Percentiles rank a stretch among this genome's conserved stretches.
phyloP scores from a whole-genome alignment of 2,797 vertebrate species.

The Chrysocyon brachyurus region DNA sequence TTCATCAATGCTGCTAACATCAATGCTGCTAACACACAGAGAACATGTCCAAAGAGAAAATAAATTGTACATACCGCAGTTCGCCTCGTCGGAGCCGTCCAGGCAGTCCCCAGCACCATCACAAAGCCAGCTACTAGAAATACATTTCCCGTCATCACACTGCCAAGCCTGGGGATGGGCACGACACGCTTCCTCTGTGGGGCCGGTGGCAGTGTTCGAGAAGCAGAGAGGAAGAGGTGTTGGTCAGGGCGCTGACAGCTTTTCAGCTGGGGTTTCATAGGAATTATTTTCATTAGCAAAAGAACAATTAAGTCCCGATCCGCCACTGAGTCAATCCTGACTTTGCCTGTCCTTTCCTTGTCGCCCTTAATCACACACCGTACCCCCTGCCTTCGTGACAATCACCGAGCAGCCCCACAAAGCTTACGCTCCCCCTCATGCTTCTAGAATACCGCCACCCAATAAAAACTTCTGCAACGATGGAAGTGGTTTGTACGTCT shows the following conservation, averaged over 20 bases:
- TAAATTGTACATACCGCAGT: slow-evolving; percentile 88
- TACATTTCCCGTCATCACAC: slow-evolving; percentile 93
- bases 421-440: background rate
- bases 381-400: too few relatives aligned
- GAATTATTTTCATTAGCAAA: background rate
- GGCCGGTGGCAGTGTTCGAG: background rate
- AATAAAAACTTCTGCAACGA: background rate
- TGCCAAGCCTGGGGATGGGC: slow-evolving; percentile 90
- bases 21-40: background rate
- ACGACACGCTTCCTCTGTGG: background rate
- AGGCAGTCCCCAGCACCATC: slow-evolving; percentile 93
- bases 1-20: background rate
- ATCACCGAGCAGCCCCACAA: background rate
- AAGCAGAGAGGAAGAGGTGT: background rate
- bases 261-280: background rate
- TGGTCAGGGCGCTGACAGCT: background rate
- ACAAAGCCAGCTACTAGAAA: slow-evolving; percentile 91
- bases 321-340: background rate
- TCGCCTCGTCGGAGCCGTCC: slow-evolving; percentile 95
- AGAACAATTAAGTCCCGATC: background rate
- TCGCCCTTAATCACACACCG: too few relatives aligned
- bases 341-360: background rate
- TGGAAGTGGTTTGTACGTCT: background rate
- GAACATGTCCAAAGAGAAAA: background rate
- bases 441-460: background rate